Percentiles rank a stretch among this genome's conserved stretches.
These are phyloP conservation scores for Lasioglossum villosulum DNA, from an alignment of 2,888 invertebrate genomes.

Conservation along the genomic window DNA sequence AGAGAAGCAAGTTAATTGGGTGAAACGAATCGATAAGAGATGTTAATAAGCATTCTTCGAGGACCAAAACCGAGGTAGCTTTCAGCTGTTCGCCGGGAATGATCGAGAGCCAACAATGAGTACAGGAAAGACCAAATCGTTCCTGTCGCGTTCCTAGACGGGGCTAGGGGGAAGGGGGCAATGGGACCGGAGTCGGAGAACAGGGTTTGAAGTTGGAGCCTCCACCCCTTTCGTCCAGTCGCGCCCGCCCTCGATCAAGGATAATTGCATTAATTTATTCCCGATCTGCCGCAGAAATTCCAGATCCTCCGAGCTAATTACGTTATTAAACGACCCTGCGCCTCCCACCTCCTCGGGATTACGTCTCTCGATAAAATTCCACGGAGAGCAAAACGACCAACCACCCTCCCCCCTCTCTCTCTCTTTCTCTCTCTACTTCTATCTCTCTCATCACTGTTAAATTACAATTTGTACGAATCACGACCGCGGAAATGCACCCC, in stretches of 20 bases:
- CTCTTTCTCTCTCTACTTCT: slow-evolving; percentile 17
- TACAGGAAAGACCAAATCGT: slow-evolving; percentile 51
- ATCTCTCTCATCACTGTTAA: slow-evolving; percentile 66
- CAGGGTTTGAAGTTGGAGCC: slow-evolving; percentile 33
- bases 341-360: slow-evolving; percentile 59
- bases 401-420: slow-evolving; percentile 20
- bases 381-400: slow-evolving; percentile 47
- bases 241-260: slow-evolving; percentile 60
- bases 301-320: slow-evolving; percentile 77
- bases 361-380: slow-evolving; percentile 68
- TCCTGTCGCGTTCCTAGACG: slow-evolving; percentile 42
- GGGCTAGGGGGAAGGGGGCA: not conserved
- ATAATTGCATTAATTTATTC: slow-evolving; percentile 81
- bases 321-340: slow-evolving; percentile 71
- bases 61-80: slow-evolving; percentile 14
- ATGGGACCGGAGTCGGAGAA: not conserved
- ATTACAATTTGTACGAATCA: slow-evolving; percentile 72
- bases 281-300: slow-evolving; percentile 75
- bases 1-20: slow-evolving; percentile 73
- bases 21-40: slow-evolving; percentile 70
- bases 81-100: slow-evolving; percentile 8
- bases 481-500: slow-evolving; percentile 42
- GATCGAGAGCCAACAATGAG: slow-evolving; percentile 37
- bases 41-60: slow-evolving; percentile 53
- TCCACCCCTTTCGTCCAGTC: slow-evolving; percentile 56